Evolutionary conservation across 2,113 vertebrate genomes (phyloP).

Genomic region (Hypocryptadius cinnamomeus): DNA sequence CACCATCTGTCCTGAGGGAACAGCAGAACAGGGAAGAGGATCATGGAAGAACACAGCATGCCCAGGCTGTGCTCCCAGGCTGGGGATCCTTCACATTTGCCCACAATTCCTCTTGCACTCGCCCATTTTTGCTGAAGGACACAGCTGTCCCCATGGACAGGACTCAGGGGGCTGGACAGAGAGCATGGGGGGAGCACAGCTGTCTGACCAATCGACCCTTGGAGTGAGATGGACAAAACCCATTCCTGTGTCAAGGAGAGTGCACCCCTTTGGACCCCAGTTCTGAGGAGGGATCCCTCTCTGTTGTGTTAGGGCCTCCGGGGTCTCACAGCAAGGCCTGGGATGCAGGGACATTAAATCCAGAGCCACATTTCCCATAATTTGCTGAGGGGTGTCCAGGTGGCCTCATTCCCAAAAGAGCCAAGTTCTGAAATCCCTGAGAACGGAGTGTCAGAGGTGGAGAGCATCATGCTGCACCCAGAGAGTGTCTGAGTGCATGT

Average conservation of each 20-base stretch:
- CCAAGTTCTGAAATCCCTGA: not conserved
- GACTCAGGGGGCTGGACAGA: not conserved
- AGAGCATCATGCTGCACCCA: not conserved
- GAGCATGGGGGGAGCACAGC: not conserved
- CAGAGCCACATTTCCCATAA: not conserved
- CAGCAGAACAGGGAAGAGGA: not conserved
- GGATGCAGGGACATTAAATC: not conserved
- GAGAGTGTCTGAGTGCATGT: rapidly evolving
- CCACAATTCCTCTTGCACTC: not conserved
- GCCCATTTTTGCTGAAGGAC: not conserved
- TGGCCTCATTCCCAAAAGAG: not conserved
- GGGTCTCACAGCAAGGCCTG: not conserved
- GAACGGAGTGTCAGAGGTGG: not conserved
- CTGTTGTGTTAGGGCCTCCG: not conserved
- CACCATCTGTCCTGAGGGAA: not conserved
- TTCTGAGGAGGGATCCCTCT: not conserved
- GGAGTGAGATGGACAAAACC: not conserved
- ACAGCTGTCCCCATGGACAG: not conserved
- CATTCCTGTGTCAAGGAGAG: not conserved
- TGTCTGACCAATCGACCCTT: not conserved
- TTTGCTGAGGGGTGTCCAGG: not conserved
- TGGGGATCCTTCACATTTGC: not conserved
- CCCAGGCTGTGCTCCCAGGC: not conserved
- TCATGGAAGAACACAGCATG: not conserved
- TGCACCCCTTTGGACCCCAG: not conserved